Conservation (phyloP, 1,140 invertebrate genomes). For the Aphidius ervi region DNA sequence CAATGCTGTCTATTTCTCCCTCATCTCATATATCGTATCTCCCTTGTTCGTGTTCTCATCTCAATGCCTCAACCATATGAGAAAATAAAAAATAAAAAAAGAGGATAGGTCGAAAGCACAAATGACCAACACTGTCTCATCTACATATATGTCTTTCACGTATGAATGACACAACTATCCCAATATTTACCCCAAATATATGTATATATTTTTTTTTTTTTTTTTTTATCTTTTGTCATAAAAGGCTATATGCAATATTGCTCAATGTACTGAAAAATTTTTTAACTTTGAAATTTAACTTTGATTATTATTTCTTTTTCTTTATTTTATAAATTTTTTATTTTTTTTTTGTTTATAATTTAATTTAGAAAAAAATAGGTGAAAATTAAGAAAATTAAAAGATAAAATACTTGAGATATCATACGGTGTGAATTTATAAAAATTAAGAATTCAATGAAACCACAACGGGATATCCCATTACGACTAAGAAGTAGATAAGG, state of each 20-base stretch:
- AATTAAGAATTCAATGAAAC: constrained; percentile 52
- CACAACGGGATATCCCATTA: constrained; percentile 53
- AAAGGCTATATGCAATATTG: too few relatives aligned
- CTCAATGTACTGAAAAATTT: not conserved
- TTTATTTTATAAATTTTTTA: constrained; percentile 3
- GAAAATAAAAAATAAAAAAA: not conserved
- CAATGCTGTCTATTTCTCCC: constrained; percentile 48
- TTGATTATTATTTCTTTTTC: constrained; percentile 2
- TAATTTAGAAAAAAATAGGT: too few relatives aligned
- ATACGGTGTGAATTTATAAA: constrained; percentile 38
- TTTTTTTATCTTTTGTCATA: too few relatives aligned
- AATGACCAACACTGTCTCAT: constrained; percentile 34
- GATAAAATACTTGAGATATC: constrained; percentile 20
- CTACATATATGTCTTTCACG: constrained; percentile 23
- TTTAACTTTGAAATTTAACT: not conserved
- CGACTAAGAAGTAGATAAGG: constrained; percentile 51
- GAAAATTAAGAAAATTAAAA: too few relatives aligned
- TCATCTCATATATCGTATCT: constrained; percentile 27
- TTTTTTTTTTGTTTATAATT: too few relatives aligned
- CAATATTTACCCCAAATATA: constrained; percentile 3
- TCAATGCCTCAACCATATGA: constrained; percentile 10
- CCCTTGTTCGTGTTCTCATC: constrained; percentile 18
- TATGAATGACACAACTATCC: constrained; percentile 24
- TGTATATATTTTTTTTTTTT: not conserved
- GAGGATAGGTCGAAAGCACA: constrained; percentile 43